Percentiles rank a stretch among this genome's conserved stretches.
Conservation (phyloP, 2,113 vertebrate species). For the Austrofundulus limnaeus region DNA sequence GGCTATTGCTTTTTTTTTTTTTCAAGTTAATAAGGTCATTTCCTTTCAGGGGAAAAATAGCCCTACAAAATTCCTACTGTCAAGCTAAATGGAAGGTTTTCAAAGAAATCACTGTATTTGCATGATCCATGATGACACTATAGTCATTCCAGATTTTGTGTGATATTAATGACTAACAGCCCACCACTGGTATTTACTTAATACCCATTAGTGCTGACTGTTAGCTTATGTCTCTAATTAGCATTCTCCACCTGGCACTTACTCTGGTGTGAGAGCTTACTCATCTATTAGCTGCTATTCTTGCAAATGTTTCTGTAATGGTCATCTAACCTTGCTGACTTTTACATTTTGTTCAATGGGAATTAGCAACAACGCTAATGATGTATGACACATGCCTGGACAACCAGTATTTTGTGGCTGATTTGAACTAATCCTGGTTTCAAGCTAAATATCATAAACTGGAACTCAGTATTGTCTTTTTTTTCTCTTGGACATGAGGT, state of each 20-base stretch:
- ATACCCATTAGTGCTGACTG: conserved; percentile 65
- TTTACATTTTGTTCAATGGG: conserved; percentile 29
- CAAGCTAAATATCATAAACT: not conserved
- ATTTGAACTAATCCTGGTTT: not conserved
- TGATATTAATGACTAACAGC: conserved; percentile 59
- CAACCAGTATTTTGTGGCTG: not conserved
- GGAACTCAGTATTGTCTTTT: not conserved
- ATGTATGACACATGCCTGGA: conserved; percentile 15
- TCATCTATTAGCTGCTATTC: conserved; percentile 11
- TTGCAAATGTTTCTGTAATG: conserved; percentile 42
- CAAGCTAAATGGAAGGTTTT: not conserved
- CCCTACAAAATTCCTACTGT: no score
- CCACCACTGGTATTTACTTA: conserved; percentile 65
- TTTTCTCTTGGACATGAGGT: not conserved
- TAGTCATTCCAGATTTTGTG: conserved; percentile 15
- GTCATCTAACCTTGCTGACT: conserved; percentile 31
- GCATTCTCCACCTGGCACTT: conserved; percentile 49
- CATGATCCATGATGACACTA: not conserved
- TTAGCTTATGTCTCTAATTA: conserved; percentile 67
- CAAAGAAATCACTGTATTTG: not conserved
- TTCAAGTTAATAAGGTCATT: no score
- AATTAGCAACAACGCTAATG: conserved; percentile 34
- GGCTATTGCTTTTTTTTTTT: no score
- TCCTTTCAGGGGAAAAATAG: no score
- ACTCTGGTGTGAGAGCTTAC: conserved; percentile 43